phyloP scores from a whole-genome alignment of 2,113 vertebrate species.

The Callospermophilus lateralis region DNA sequence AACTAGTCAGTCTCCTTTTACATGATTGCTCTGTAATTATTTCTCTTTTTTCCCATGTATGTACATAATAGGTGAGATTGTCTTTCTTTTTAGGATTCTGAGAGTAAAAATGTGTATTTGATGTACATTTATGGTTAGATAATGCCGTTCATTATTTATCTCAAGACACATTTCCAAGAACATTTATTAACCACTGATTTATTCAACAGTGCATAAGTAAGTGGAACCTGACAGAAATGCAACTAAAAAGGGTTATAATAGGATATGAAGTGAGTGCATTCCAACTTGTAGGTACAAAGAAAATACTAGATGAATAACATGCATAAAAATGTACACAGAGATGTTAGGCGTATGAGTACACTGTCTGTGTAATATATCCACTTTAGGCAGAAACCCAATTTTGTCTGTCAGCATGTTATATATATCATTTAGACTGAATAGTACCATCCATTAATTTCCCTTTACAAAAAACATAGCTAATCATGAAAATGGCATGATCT shows the following conservation, averaged over 20 bases:
- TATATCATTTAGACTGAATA: neutral
- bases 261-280: constrained; percentile 46
- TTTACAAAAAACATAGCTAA: constrained; percentile 55
- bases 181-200: constrained; percentile 67
- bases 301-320: constrained; percentile 11
- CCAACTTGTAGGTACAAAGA: constrained; percentile 25
- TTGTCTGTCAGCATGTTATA: neutral
- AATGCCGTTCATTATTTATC: constrained; percentile 32
- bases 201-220: constrained; percentile 11
- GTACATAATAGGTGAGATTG: neutral
- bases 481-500: constrained; percentile 43
- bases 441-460: neutral
- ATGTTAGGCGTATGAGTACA: neutral
- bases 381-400: neutral
- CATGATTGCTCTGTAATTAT: neutral
- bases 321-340: neutral
- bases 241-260: constrained; percentile 13
- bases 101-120: constrained; percentile 5
- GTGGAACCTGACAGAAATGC: constrained; percentile 45
- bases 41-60: neutral
- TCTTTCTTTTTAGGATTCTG: neutral
- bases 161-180: constrained; percentile 51
- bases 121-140: constrained; percentile 14
- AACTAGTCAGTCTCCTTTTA: neutral
- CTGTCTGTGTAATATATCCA: neutral